Evolutionary conservation across 2,113 vertebrate species (phyloP).

Genomic region (Abramis brama): DNA sequence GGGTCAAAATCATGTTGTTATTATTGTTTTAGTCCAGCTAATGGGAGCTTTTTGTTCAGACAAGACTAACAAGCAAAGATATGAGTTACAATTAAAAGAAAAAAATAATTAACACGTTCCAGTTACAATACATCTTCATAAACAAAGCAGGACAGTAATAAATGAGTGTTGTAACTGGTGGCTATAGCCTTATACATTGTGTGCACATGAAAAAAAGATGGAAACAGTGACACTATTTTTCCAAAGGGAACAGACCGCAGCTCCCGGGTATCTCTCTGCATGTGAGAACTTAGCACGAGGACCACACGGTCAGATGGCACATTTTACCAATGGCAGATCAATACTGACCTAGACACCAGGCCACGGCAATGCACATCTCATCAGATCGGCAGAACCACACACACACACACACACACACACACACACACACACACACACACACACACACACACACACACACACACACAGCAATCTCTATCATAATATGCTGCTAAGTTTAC

Average conservation of each 20-base stretch:
- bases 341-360: slow-evolving; percentile 64
- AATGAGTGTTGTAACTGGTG: not conserved
- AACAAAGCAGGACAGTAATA: slow-evolving; percentile 9
- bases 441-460: not conserved
- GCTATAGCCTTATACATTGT: not conserved
- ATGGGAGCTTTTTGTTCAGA: not conserved
- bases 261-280: slow-evolving; percentile 51
- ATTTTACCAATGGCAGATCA: slow-evolving; percentile 57
- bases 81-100: not conserved
- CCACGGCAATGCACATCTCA: not conserved
- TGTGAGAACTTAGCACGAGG: slow-evolving; percentile 68
- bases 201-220: not conserved
- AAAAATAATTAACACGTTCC: not conserved
- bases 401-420: no score
- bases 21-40: not conserved
- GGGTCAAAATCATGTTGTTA: not conserved
- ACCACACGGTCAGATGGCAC: slow-evolving; percentile 49
- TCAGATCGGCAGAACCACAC: not conserved
- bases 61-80: not conserved
- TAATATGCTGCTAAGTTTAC: not conserved
- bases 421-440: no score
- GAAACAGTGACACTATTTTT: slow-evolving; percentile 22
- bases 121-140: not conserved
- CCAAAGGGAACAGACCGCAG: not conserved
- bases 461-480: not conserved